Evolutionary conservation across 2,888 invertebrate genomes (phyloP).

Genomic region (Scaptomyza tumidula): DNA sequence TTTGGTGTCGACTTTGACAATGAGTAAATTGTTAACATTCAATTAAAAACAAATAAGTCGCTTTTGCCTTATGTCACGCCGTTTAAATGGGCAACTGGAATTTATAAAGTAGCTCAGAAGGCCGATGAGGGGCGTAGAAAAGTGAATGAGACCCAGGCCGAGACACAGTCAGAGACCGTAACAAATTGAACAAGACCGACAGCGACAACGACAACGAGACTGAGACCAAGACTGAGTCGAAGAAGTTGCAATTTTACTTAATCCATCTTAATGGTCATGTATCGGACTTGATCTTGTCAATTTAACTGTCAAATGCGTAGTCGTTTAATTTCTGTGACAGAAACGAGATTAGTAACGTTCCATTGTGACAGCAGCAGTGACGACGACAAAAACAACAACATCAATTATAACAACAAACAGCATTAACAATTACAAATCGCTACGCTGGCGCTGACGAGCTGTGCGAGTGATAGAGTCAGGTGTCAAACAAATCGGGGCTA

Average conservation of each 20-base stretch:
- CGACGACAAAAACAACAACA: constrained; percentile 28
- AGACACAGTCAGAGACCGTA: neutral
- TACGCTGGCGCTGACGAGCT: constrained; percentile 52
- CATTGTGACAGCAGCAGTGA: constrained; percentile 59
- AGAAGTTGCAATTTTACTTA: constrained; percentile 70
- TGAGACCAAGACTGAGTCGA: neutral
- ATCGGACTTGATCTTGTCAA: constrained; percentile 76
- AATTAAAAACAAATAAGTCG: constrained; percentile 55
- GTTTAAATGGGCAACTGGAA: constrained; percentile 65
- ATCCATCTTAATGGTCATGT: constrained; percentile 67
- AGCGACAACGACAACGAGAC: neutral
- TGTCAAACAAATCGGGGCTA: constrained; percentile 27
- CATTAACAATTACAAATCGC: constrained; percentile 37
- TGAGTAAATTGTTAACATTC: constrained; percentile 67
- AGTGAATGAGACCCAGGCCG: constrained; percentile 8
- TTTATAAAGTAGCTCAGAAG: constrained; percentile 28
- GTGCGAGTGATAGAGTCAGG: constrained; percentile 41
- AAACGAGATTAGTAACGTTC: constrained; percentile 75
- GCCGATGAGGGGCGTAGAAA: neutral
- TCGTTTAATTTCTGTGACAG: constrained; percentile 80
- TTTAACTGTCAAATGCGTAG: constrained; percentile 77
- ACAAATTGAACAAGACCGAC: too few species aligned
- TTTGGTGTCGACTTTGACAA: constrained; percentile 48
- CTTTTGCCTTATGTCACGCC: constrained; percentile 55
- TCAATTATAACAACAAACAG: constrained; percentile 17